Conservation (phyloP, 2,113 vertebrate genomes). For the Puntigrus tetrazona region DNA sequence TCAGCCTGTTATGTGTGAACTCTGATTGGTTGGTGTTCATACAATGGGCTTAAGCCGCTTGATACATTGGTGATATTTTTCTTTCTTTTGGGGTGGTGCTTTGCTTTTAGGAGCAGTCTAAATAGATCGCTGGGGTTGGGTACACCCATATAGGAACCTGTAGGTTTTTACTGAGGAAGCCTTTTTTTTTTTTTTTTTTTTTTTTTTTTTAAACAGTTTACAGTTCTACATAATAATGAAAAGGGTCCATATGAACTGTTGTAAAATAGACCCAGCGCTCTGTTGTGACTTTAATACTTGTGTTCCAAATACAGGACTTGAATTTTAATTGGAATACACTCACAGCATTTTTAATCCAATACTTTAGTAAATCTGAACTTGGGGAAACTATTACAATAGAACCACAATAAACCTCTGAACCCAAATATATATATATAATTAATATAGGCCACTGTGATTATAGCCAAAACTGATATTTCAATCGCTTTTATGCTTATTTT, state of each 20-base stretch:
- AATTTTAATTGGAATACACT: neutral
- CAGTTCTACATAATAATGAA: neutral
- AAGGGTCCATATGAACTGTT: neutral
- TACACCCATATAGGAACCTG: neutral
- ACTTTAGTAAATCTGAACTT: neutral
- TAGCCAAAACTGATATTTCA: neutral
- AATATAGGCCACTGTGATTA: neutral
- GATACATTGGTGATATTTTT: neutral
- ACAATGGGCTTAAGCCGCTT: neutral
- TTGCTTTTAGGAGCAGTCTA: neutral
- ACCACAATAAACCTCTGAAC: neutral
- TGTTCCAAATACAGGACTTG: neutral
- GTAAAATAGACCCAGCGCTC: neutral
- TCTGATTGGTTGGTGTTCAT: neutral
- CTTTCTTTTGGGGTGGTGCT: neutral
- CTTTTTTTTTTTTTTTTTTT: neutral
- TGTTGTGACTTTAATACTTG: neutral
- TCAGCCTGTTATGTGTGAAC: conserved; percentile 17
- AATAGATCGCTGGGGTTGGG: neutral
- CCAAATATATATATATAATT: neutral
- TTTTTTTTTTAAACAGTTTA: no score
- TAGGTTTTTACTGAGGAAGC: neutral
- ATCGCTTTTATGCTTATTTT: neutral
- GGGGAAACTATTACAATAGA: neutral
- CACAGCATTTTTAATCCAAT: no score